These are phyloP conservation scores for Agrochola lychnidis DNA, from an alignment of 2,888 invertebrate species.

Conservation along the genomic window DNA sequence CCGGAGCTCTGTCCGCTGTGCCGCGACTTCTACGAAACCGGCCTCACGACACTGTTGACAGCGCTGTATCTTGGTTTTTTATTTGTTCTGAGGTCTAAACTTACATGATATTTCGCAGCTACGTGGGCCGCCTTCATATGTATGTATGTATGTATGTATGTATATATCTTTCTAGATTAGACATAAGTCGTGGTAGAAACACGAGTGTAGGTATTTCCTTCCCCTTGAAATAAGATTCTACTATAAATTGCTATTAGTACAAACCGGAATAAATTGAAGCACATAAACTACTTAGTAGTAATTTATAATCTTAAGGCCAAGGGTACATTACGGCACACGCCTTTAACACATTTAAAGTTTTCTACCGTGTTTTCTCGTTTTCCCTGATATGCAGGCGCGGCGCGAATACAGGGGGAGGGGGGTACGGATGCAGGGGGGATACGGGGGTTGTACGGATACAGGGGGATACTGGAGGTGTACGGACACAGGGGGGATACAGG, in stretches of 20 bases:
- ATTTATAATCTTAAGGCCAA: slow-evolving; percentile 24
- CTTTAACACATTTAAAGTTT: background rate
- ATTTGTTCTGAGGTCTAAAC: too few species aligned
- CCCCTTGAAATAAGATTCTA: slow-evolving; percentile 8
- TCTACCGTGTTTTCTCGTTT: slow-evolving; percentile 32
- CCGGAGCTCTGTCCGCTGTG: too few species aligned
- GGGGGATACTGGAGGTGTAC: too few species aligned
- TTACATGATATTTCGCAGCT: background rate
- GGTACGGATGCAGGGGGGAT: too few species aligned
- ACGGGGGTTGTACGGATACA: too few species aligned
- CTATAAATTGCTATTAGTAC: slow-evolving; percentile 19
- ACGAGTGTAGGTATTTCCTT: slow-evolving; percentile 8
- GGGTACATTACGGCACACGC: background rate
- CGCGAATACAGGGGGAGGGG: too few species aligned
- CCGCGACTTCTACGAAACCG: too few species aligned
- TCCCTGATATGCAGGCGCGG: slow-evolving; percentile 15
- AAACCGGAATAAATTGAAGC: slow-evolving; percentile 9
- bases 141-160: too few species aligned
- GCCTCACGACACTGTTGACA: too few species aligned
- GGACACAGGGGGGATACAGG: too few species aligned
- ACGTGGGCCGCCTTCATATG: too few species aligned
- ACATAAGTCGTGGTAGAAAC: background rate
- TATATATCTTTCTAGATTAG: slow-evolving; percentile 6
- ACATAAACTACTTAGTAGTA: background rate
- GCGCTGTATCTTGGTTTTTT: too few species aligned